phyloP scores from a whole-genome alignment of 2,888 invertebrate species.

The Agriopis leucophaearia region DNA sequence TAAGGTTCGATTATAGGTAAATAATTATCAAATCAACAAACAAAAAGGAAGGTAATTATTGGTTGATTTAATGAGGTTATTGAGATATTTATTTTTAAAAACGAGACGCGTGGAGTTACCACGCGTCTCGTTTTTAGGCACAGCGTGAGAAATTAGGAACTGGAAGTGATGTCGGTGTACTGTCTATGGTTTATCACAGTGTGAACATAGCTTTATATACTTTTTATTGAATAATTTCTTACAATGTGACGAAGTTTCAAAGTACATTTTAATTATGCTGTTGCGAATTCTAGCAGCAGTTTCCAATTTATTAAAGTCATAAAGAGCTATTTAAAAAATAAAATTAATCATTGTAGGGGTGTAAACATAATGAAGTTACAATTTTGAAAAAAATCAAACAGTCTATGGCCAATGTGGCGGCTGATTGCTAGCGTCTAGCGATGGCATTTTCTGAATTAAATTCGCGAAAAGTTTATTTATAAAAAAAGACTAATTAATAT shows the following conservation, averaged over 20 bases:
- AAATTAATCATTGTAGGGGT: slow-evolving; percentile 45
- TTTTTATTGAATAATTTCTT: not conserved
- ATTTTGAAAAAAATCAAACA: slow-evolving; percentile 54
- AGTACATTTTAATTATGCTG: not conserved
- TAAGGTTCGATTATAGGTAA: too few relatives aligned
- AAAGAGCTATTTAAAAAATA: not conserved
- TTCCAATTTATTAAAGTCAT: not conserved
- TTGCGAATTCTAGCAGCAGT: not conserved
- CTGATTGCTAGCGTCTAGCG: slow-evolving; percentile 70
- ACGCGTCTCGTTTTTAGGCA: not conserved
- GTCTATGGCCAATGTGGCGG: slow-evolving; percentile 83
- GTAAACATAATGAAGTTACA: slow-evolving; percentile 46
- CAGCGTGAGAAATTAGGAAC: slow-evolving; percentile 1
- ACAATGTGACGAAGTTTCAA: not conserved
- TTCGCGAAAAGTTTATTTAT: slow-evolving; percentile 67
- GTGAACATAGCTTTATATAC: not conserved
- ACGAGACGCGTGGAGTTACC: too few relatives aligned
- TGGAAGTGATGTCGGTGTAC: not conserved
- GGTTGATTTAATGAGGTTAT: too few relatives aligned
- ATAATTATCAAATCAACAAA: too few relatives aligned
- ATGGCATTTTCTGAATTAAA: slow-evolving; percentile 77
- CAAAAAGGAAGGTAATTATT: too few relatives aligned
- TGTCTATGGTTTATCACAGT: not conserved
- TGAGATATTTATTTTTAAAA: too few relatives aligned
- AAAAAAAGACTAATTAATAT: slow-evolving; percentile 53